Base-by-base conservation (phyloP, 2,797 vertebrate genomes). In the Telmatherina bonti region DNA sequence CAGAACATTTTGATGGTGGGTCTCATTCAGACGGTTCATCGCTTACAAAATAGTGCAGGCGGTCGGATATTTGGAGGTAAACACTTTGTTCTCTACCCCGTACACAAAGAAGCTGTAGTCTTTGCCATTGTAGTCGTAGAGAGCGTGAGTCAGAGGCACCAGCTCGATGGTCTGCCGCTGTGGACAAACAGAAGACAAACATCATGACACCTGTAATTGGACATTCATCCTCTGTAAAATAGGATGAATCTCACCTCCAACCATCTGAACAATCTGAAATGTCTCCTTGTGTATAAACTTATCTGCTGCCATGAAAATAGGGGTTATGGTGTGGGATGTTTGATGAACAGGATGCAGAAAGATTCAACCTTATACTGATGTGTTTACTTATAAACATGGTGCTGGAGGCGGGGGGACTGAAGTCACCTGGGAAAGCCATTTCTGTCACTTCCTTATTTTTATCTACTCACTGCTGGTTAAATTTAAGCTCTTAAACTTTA, bases 121-220 rank as follows among this genome's bases (percentile, higher is more conserved):
- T 74, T 94, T 94, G 2, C 93, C 95, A 0, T 13, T 90, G 79
- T 94, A 95, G n/a, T 75, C 75, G 82, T 94, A 96, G 33, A 61
- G 82, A 0, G 95, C 96, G 38, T 94, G 95, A 0, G 96, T 96
- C 79, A 96, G 89, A 0, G 96, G 96, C 56, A 96, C 91, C 78
- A 96, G 81, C 89, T 96, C 96, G 1, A 96, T 85, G 36, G 91
- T 95, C 86, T 97, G 96, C 58, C 93, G 88, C 95, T 96, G 82
- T 31, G 47, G 70, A 88, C 67, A 88, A 10, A 66, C 0, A 41
- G 64, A 59, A 64, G 35, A 2, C 6, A 52, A 5, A 8, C 35
- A 26, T 62, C n/a, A 66, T 12, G 9, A 0, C 29, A 58, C 35
- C 7, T 3, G 1, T n/a, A 47, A 36, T 4, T 7, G 15, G 5